A percentile compares a stretch with the other conserved stretches of the same genome.
Evolutionary conservation across 2,113 vertebrate genomes (phyloP).

Genomic region (Passer montanus): DNA sequence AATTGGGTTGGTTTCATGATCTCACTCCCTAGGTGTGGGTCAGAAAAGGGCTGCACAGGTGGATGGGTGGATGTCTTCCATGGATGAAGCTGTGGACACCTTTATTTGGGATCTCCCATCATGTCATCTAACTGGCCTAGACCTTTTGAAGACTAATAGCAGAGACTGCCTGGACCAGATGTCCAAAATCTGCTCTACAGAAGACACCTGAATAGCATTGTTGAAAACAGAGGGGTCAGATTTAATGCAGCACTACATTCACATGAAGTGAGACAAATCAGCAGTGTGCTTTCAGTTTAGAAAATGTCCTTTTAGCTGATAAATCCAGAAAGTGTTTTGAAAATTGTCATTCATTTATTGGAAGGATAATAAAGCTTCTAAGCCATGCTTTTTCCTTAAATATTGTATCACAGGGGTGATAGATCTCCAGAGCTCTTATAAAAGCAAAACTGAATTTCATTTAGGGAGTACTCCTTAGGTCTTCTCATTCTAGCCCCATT

Average conservation of each 20-base stretch:
- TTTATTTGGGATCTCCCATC: not conserved
- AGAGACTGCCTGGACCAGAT: not conserved
- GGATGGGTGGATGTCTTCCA: not conserved
- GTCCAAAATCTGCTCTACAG: not conserved
- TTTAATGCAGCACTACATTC: not conserved
- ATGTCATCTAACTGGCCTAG: not conserved
- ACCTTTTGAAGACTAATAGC: not conserved
- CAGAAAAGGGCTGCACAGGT: not conserved
- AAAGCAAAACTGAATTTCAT: not conserved
- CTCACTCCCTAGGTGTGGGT: not conserved
- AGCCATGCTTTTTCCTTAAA: not conserved
- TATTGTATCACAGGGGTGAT: not conserved
- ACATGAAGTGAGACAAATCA: not conserved
- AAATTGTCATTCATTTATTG: not conserved
- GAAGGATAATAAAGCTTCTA: not conserved
- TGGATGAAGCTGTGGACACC: not conserved
- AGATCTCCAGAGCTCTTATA: not conserved
- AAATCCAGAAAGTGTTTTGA: not conserved
- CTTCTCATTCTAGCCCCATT: not conserved
- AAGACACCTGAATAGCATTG: not conserved
- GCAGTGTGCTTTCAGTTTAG: not conserved
- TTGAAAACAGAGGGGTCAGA: not conserved
- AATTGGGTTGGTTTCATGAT: not conserved
- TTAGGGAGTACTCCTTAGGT: not conserved
- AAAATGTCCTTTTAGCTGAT: not conserved